Conservation (phyloP, 2,888 invertebrate genomes). For the Onchidella celtica region DNA sequence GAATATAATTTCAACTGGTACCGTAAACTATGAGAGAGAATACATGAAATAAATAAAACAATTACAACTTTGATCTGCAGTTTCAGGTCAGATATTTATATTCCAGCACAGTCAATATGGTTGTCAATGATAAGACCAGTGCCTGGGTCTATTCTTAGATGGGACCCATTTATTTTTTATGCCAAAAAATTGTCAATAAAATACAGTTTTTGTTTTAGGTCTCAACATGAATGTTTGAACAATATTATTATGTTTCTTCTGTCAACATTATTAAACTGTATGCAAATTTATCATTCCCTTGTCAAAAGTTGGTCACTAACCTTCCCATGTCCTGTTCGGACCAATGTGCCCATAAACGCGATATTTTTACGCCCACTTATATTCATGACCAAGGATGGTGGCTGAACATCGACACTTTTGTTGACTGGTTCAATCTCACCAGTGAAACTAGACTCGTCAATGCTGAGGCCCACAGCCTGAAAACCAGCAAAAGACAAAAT, state of each 20-base stretch:
- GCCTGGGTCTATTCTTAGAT: too few species aligned
- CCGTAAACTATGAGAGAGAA: neutral
- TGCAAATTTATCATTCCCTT: too few species aligned
- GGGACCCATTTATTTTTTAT: too few species aligned
- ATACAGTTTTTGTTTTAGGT: too few species aligned
- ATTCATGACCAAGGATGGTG: constrained; percentile 84
- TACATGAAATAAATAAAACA: neutral
- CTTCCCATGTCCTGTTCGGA: constrained; percentile 97
- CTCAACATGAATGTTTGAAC: too few species aligned
- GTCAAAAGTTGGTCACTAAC: too few species aligned
- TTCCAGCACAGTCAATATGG: neutral
- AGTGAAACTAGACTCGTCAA: constrained; percentile 99
- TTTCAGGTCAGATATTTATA: neutral
- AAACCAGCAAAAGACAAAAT: constrained; percentile 40
- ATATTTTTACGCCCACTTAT: constrained; percentile 85
- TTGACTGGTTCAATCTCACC: constrained; percentile 97
- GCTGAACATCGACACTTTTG: constrained; percentile 76
- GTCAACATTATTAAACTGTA: too few species aligned
- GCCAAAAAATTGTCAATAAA: too few species aligned
- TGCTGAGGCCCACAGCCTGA: constrained; percentile 91
- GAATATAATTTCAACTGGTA: neutral
- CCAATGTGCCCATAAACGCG: constrained; percentile 98
- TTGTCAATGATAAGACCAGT: neutral
- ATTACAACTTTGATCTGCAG: neutral
- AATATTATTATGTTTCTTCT: too few species aligned